phyloP scores from a whole-genome alignment of 2,888 invertebrate species.

The Caenorhabditis sp. region DNA sequence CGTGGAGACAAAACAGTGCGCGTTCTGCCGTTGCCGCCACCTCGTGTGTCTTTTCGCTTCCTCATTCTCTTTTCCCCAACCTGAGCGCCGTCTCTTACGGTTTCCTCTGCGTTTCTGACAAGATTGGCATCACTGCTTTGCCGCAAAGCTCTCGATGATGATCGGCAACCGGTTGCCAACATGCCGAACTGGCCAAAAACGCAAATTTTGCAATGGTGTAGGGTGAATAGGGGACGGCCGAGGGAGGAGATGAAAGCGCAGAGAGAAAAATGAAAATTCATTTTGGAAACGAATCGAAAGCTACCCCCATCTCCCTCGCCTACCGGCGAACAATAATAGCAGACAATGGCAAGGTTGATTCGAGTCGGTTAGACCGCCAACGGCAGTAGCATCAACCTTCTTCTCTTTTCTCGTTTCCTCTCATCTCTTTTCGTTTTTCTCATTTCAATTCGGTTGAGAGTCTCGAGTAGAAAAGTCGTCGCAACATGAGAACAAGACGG shows the following conservation, averaged over 20 bases:
- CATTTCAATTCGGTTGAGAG: conserved; percentile 39
- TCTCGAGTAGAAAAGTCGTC: conserved; percentile 46
- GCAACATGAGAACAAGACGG: conserved; percentile 44
- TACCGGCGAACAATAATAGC: conserved; percentile 44
- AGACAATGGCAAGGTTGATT: conserved; percentile 56
- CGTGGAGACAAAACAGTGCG: conserved; percentile 17
- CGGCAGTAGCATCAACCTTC: conserved; percentile 13
- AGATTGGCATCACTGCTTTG: conserved; percentile 35
- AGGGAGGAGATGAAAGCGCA: conserved; percentile 1
- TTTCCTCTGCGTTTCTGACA: conserved; percentile 24
- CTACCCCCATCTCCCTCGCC: conserved; percentile 22
- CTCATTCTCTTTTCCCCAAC: conserved; percentile 17
- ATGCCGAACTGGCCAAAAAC: conserved; percentile 51
- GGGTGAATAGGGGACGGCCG: conserved; percentile 33
- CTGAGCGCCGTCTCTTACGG: conserved; percentile 21
- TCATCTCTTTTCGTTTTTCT: conserved; percentile 21
- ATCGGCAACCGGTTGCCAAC: conserved; percentile 62
- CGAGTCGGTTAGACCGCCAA: conserved; percentile 36
- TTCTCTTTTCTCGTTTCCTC: conserved; percentile 23
- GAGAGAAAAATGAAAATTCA: conserved; percentile 45
- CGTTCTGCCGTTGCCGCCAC: conserved; percentile 17
- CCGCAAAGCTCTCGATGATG: conserved; percentile 58
- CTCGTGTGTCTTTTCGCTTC: conserved; percentile 7
- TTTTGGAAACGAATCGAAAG: conserved; percentile 46
- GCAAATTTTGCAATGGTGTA: conserved; percentile 42